Evolutionary conservation across 1,140 invertebrate species (phyloP).

Genomic region (Hylyphantes graminicola): DNA sequence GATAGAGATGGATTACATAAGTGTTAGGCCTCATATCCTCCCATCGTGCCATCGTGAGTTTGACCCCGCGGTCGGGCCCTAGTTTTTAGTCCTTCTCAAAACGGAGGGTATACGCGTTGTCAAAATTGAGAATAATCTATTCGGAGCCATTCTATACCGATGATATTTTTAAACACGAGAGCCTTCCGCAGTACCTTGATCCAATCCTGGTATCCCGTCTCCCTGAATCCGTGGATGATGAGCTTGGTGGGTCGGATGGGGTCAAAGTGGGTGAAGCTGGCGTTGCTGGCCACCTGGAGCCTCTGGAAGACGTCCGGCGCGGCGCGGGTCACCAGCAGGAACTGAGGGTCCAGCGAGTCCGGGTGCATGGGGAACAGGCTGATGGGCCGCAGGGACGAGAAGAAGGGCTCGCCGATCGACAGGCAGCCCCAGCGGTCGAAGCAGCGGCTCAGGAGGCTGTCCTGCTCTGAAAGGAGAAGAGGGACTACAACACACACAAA

Average conservation of each 20-base stretch:
- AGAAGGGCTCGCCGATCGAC: slow-evolving; percentile 81
- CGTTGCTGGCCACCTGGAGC: slow-evolving; percentile 42
- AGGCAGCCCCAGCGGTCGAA: slow-evolving; percentile 86
- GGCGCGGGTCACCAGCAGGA: slow-evolving; percentile 70
- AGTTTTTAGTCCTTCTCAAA: too few species aligned
- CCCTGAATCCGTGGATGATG: slow-evolving; percentile 86
- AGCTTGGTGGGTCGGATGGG: slow-evolving; percentile 77
- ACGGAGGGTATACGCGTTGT: too few species aligned
- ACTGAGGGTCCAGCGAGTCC: slow-evolving; percentile 71
- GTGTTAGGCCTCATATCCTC: too few species aligned
- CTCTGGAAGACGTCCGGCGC: slow-evolving; percentile 71
- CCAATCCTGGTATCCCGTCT: slow-evolving; percentile 82
- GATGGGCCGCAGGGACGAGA: slow-evolving; percentile 77
- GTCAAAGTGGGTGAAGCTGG: slow-evolving; percentile 54
- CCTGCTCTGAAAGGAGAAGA: slow-evolving; percentile 34
- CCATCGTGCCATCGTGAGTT: too few species aligned
- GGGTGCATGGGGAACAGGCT: slow-evolving; percentile 79
- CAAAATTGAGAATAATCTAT: too few species aligned
- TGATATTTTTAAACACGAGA: too few species aligned
- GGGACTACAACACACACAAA: not conserved
- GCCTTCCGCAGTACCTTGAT: slow-evolving; percentile 69
- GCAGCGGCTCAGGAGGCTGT: slow-evolving; percentile 69
- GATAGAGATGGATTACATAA: too few species aligned
- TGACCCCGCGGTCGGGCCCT: too few species aligned
- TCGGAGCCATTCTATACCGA: too few species aligned